A percentile compares a stretch with the other conserved stretches of the same genome.
phyloP scores from a whole-genome alignment of 2,888 invertebrate genomes.

The Lathronympha strigana region DNA sequence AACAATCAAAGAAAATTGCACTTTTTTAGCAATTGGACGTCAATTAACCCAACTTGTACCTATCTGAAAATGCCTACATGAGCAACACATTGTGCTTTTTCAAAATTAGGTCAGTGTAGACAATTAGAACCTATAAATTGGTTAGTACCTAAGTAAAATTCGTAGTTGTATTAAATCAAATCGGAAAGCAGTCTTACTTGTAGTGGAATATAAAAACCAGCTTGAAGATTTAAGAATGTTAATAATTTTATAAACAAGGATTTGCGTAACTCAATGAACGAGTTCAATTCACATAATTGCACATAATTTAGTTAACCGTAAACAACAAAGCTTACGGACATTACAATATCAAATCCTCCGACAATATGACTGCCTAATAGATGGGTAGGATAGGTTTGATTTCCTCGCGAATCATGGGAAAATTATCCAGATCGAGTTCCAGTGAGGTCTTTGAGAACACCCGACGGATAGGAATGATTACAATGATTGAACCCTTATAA shows the following conservation, averaged over 20 bases:
- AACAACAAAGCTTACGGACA: conserved; percentile 34
- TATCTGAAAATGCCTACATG: not conserved
- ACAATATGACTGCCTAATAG: conserved; percentile 79
- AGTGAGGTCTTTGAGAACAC: conserved; percentile 74
- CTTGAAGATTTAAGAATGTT: not conserved
- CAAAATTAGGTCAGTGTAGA: too few species aligned
- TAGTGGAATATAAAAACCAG: not conserved
- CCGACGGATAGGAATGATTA: conserved; percentile 84
- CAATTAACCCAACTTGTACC: not conserved
- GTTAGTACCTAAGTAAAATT: too few species aligned
- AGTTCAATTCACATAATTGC: conserved; percentile 20
- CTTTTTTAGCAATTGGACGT: conserved; percentile 18
- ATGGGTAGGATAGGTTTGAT: conserved; percentile 76
- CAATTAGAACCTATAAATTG: too few species aligned
- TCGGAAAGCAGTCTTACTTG: too few species aligned
- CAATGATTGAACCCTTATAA: conserved; percentile 83
- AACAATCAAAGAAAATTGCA: conserved; percentile 21
- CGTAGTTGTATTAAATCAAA: too few species aligned
- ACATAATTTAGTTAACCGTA: conserved; percentile 33
- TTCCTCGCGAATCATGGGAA: conserved; percentile 82
- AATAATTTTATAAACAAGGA: conserved; percentile 1
- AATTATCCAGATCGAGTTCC: conserved; percentile 72
- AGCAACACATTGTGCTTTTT: not conserved
- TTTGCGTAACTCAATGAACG: conserved; percentile 65
- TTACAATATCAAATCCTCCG: conserved; percentile 49